Evolutionary conservation across 64 coral and sea anemone genomes (phyloP).

Genomic region (Platygyra sinensis): DNA sequence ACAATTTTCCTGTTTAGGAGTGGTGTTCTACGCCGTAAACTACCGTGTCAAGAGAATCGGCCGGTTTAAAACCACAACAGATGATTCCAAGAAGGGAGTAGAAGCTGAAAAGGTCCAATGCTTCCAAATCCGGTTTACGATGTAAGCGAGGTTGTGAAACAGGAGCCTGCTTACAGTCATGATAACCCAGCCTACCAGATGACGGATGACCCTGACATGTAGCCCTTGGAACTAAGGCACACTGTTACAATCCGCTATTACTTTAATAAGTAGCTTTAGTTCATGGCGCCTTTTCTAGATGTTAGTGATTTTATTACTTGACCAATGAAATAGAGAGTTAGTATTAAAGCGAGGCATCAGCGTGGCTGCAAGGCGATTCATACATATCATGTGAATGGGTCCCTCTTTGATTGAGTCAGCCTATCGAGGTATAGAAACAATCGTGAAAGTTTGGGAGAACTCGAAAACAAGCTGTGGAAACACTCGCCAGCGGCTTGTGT

Average conservation of each 20-base stretch:
- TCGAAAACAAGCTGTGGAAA: too few species aligned
- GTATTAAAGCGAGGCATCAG: too few species aligned
- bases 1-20: neutral
- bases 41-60: constrained; percentile 8
- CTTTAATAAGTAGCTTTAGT: too few species aligned
- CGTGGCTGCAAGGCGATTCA: too few species aligned
- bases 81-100: neutral
- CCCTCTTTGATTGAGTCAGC: too few species aligned
- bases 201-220: neutral
- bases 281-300: too few species aligned
- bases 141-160: neutral
- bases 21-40: neutral
- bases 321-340: too few species aligned
- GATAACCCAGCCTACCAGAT: neutral
- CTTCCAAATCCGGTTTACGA: neutral
- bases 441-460: too few species aligned
- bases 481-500: too few species aligned
- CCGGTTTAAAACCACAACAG: neutral
- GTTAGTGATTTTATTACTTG: too few species aligned
- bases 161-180: neutral
- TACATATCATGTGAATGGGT: too few species aligned
- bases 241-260: neutral
- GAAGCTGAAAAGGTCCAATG: neutral
- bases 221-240: neutral
- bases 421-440: too few species aligned